Conservation (phyloP, 2,113 vertebrate genomes). For the Ellobius talpinus region DNA sequence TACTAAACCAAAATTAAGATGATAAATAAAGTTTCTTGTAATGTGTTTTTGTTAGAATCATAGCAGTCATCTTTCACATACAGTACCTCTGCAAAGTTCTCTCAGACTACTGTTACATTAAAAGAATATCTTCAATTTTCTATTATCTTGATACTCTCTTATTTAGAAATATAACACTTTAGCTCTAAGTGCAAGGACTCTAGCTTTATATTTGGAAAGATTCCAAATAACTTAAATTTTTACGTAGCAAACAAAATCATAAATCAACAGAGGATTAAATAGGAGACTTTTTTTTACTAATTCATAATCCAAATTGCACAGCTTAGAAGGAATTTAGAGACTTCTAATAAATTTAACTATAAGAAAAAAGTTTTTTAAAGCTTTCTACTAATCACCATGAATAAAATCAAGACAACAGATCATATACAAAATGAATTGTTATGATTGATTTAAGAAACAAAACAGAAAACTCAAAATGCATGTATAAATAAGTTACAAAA, state of each 20-base stretch:
- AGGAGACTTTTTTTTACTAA: neutral
- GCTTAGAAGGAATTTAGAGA: constrained; percentile 39
- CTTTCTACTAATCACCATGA: neutral
- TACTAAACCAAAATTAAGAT: neutral
- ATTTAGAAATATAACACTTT: neutral
- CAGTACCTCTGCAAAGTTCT: neutral
- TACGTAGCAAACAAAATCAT: neutral
- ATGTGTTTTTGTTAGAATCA: neutral
- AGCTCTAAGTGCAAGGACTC: neutral
- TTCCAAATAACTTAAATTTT: constrained; percentile 6
- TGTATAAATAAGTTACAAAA: neutral
- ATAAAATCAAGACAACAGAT: constrained; percentile 41
- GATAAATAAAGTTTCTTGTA: constrained; percentile 15
- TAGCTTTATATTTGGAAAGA: neutral
- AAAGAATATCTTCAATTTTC: neutral
- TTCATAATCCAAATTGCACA: neutral
- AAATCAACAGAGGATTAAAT: neutral
- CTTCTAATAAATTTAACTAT: neutral
- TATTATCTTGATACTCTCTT: neutral
- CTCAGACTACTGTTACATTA: neutral
- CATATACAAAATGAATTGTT: neutral
- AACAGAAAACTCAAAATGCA: constrained; percentile 1
- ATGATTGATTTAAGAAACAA: neutral
- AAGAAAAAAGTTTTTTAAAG: neutral
- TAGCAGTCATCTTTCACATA: neutral